A percentile compares a stretch with the other conserved stretches of the same genome.
Evolutionary conservation across 2,113 vertebrate species (phyloP).

Genomic region (Tichodroma muraria): DNA sequence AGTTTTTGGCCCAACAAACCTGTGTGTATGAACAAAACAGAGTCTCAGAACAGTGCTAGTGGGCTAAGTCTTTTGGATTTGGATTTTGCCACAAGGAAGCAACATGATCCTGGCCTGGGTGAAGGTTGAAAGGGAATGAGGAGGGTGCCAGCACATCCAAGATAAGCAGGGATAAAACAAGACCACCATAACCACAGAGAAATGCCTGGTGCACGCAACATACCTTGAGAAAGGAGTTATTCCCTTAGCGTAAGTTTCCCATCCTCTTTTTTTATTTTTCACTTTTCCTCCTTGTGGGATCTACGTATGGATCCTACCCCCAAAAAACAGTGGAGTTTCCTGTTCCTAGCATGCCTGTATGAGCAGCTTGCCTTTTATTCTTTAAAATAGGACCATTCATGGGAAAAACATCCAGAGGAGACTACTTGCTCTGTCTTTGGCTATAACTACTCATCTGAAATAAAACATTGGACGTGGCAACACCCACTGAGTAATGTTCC

Average conservation of each 20-base stretch:
- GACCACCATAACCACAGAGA: background rate
- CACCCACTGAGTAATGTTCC: background rate
- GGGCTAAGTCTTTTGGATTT: background rate
- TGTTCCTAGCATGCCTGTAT: background rate
- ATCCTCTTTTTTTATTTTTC: rapidly evolving
- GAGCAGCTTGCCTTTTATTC: background rate
- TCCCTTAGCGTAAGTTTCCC: background rate
- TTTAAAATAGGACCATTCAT: background rate
- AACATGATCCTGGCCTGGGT: rapidly evolving
- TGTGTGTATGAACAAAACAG: background rate
- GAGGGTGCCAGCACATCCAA: background rate
- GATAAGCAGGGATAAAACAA: background rate
- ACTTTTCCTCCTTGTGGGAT: background rate
- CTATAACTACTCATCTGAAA: background rate
- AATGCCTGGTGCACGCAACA: background rate
- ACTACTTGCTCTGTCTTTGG: background rate
- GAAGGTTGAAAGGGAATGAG: background rate
- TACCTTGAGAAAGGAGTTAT: background rate
- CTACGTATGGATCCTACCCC: background rate
- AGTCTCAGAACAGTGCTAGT: background rate
- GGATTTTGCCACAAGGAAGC: background rate
- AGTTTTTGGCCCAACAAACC: background rate
- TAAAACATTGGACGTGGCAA: background rate
- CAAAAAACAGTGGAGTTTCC: background rate
- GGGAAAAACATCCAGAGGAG: background rate